Base-by-base conservation (phyloP, 2,888 invertebrate species). In the Thysanoteuthis rhombus region DNA sequence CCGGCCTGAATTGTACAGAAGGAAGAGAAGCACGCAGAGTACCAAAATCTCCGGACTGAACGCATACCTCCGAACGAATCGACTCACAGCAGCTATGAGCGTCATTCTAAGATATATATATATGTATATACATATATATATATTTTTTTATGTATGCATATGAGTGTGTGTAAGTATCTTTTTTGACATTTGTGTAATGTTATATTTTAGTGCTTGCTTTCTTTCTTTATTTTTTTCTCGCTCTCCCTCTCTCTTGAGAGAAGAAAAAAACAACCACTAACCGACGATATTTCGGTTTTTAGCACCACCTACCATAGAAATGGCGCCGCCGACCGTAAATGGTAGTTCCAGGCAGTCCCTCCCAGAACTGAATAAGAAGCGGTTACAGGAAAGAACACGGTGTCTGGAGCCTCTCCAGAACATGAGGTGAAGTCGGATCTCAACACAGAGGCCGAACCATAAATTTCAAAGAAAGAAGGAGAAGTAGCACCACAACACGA, bases 11-110 rank as follows among this genome's bases (percentile, higher is more conserved):
- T 96, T 95, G 95, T 96, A 96, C 52, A 96, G 93, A 22, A 96
- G 94, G 0, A 96, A 93, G 36, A 95, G n/a, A 16, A 96, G 92
- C 93, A 95, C 92, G 19, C 94, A 93, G 6, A 95, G 93, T 39
- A 96, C 94, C 40, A 96, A 94, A n/a, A 95, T 95, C 94, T 96
- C 96, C 92, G 95, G 95, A 92, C 95, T 95, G 36, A 96, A 94
- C 52, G 96, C 93, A 94, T 96, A 96, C 42, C 95, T 94, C 45
- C 95, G 94, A n/a, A 94, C 93, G 94, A 95, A 95, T 93, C 95
- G 94, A 47, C 95, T 95, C 38, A 94, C 92, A 39, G 94, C 93
- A 39, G 95, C 95, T 52, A 95, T 94, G 40, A 95, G 89, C 39
- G 95, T 95, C 95, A 95, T 95, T 92, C 47, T 93, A 47, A 93